Evolutionary conservation across 1,140 invertebrate species (phyloP), one percentile per base, ranked within the genome.

Genomic region (Leptinotarsa undecemlineata): DNA sequence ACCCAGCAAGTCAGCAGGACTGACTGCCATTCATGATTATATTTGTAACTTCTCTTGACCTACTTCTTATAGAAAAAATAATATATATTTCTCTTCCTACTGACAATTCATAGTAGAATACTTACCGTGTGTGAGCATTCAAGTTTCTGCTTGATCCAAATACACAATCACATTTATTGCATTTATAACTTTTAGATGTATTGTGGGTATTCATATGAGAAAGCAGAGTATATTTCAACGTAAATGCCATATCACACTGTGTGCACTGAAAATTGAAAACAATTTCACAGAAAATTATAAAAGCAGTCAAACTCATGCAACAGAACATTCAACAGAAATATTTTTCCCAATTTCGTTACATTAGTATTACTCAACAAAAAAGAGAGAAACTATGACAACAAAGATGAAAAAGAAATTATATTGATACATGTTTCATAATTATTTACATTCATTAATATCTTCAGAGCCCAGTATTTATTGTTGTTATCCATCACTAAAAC

Each of bases 201-300:
- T 57, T 68, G 74, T 84, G 82, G 6, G 80, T 80, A 70, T 80
- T 79, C 20, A 80, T 68, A 74, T 84, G 83, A 51, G 73, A 72
- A 61, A 73, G 72, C 63, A 84, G 76, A 1, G 81, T 82, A 5
- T 79, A 78, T 75, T 84, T 84, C 66, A 83, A 68, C 14, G 81
- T 67, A 75, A 84, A 84, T n/a, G 73, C 48, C 5, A 69, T 76
- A 20, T 74, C 71, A 64, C 83, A 84, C 23, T 71, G 33, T 62
- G 20, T 71, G 19, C n/a, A 57, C 19, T 33, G 17, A 61, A 21
- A 61, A 73, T 21, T 42, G 8, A 42, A 42, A 42, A 42, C 33
- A 42, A 42, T 42, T 42, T 42, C 33, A 42, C 33, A 68, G 5
- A 67, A 67, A 67, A 67, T 67, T 13, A 67, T 13, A 67, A 67